Percentiles rank a stretch among this genome's conserved stretches.
phyloP scores from a whole-genome alignment of 2,113 vertebrate species.

The Columbina picui region DNA sequence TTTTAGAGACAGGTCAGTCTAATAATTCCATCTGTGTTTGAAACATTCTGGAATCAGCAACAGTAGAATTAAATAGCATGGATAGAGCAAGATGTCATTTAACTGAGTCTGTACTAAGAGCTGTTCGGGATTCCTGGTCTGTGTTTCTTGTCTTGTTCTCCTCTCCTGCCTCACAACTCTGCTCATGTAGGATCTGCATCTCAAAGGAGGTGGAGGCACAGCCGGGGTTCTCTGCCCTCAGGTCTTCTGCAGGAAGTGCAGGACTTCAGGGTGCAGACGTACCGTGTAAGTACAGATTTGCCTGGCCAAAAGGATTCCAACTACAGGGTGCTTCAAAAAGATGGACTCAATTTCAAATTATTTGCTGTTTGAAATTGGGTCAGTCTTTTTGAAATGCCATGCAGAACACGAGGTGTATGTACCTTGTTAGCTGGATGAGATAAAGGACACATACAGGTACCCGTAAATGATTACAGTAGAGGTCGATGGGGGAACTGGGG shows the following conservation, averaged over 20 bases:
- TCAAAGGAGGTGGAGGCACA: not conserved
- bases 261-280: not conserved
- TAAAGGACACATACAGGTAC: no score
- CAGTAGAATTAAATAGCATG: not conserved
- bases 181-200: not conserved
- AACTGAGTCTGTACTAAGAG: no score
- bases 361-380: no score
- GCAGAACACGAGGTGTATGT: no score
- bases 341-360: no score
- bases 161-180: not conserved
- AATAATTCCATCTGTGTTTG: not conserved
- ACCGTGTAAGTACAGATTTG: not conserved
- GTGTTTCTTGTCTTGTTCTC: not conserved
- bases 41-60: not conserved
- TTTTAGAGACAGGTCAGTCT: not conserved
- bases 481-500: not conserved
- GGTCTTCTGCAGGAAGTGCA: not conserved
- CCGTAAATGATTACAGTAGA: not conserved
- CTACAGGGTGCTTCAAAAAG: no score
- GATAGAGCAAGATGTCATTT: not conserved
- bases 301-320: not conserved
- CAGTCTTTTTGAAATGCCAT: no score
- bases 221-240: not conserved
- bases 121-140: not conserved
- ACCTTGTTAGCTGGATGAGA: no score